Base-by-base conservation (phyloP, 92 coral and sea anemone genomes). In the Paramuricea clavata region DNA sequence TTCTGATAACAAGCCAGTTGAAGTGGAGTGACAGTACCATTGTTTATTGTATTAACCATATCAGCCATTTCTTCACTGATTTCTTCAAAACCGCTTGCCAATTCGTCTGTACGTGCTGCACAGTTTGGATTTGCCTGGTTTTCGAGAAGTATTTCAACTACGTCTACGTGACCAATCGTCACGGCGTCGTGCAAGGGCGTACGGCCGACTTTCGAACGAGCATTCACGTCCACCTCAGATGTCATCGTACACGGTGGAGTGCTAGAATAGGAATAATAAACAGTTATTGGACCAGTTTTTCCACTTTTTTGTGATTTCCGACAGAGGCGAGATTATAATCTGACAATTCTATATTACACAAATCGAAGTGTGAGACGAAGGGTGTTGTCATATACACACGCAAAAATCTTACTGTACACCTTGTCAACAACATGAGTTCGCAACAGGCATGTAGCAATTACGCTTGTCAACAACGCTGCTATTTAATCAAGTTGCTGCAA, bases 181-280 rank as follows among this genome's bases (percentile, higher is more conserved):
- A 96, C 94, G 0, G 99, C 93, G 74, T 93, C 97, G 25, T 94
- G 97, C 4, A 96, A 90, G 31, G 99, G 88, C 6, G 99, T 96
- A 13, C 95, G 93, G 34, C 99, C 99, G 93, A 93, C 95, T 67
- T 93, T 84, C 89, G 90, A 90, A 59, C 85, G 92, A 30, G 97
- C 97, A 77, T 96, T 93, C 85, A 93, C 81, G 65, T 89, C 91
- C 0, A 83, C 47, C 42, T 76, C 72, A 52, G 83, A 78, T 36
- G 73, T 80, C 33, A 95, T 95, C 49, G 34, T 81, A 69, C 99
- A 96, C 6, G 99, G 98, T 15, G 94, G 97, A 28, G 89, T 52
- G 78, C 99, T 96, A 59, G 23, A 72, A 39, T 25, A 85, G n/a
- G n/a, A n/a, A n/a, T n/a, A n/a, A n/a, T n/a, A n/a, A n/a, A n/a